Conservation (phyloP, 2,113 vertebrate genomes). For the Takifugu bimaculatus region DNA sequence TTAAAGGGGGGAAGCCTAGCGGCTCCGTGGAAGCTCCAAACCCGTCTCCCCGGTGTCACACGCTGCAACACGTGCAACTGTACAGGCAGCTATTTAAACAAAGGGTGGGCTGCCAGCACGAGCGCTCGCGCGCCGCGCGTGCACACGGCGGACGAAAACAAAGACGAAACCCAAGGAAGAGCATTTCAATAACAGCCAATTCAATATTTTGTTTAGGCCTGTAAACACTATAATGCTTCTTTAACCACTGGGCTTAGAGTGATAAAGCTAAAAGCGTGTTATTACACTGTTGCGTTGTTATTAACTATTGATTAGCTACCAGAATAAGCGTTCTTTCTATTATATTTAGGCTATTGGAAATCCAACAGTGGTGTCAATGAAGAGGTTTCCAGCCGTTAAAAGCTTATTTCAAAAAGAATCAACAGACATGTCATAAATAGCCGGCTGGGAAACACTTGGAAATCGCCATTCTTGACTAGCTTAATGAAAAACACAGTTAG, state of each 20-base stretch:
- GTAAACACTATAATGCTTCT: no score
- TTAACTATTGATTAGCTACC: slow-evolving; percentile 3
- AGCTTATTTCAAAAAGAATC: neutral
- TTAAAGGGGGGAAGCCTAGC: no score
- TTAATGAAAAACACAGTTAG: slow-evolving; percentile 22
- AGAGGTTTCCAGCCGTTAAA: neutral
- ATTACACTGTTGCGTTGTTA: slow-evolving; percentile 30
- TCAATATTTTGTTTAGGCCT: neutral
- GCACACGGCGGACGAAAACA: slow-evolving; percentile 23
- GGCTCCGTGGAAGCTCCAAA: neutral
- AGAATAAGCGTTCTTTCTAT: neutral
- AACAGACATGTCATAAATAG: neutral
- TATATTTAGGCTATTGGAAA: neutral
- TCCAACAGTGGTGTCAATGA: neutral
- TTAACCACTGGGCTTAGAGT: neutral
- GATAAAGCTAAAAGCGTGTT: slow-evolving; percentile 1
- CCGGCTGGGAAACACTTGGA: neutral
- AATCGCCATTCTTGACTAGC: slow-evolving; percentile 9
- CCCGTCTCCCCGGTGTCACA: slow-evolving; percentile 51
- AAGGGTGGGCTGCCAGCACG: slow-evolving; percentile 50
- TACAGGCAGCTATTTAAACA: slow-evolving; percentile 71
- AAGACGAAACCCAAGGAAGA: slow-evolving; percentile 14
- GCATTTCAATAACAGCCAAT: neutral
- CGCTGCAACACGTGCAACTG: slow-evolving; percentile 74
- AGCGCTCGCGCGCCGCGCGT: slow-evolving; percentile 3